These are phyloP conservation scores for Cichladusa arquata DNA, from an alignment of 2,113 vertebrate species.

Conservation along the genomic window DNA sequence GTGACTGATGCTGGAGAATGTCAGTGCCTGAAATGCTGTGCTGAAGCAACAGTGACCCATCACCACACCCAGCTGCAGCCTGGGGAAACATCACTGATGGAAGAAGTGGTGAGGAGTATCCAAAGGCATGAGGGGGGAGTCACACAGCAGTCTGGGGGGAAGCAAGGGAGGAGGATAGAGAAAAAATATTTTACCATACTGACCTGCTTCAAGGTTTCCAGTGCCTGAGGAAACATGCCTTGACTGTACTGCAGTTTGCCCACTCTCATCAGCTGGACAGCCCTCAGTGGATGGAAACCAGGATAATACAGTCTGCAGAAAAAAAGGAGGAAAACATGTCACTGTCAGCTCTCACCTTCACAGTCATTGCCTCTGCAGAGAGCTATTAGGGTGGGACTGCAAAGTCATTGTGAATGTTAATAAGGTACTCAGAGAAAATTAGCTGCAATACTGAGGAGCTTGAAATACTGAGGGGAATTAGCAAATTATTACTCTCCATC, in stretches of 20 bases:
- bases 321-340: slow-evolving; percentile 31
- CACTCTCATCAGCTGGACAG: slow-evolving; percentile 88
- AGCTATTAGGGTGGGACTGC: slow-evolving; percentile 11
- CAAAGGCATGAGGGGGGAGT: background rate
- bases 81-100: background rate
- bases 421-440: slow-evolving; percentile 58
- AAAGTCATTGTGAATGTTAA: slow-evolving; percentile 52
- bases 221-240: slow-evolving; percentile 77
- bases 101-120: background rate
- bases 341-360: slow-evolving; percentile 44
- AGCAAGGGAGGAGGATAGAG: background rate
- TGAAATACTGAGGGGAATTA: slow-evolving; percentile 27
- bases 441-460: slow-evolving; percentile 27
- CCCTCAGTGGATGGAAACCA: slow-evolving; percentile 85
- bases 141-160: background rate
- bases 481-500: slow-evolving; percentile 16
- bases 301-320: slow-evolving; percentile 81
- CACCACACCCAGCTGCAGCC: background rate
- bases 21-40: background rate
- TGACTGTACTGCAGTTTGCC: slow-evolving; percentile 89
- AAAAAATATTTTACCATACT: slow-evolving; percentile 11
- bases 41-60: background rate
- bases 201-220: slow-evolving; percentile 87
- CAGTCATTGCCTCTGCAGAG: background rate
- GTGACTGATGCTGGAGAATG: slow-evolving; percentile 6